A percentile compares a stretch with the other conserved stretches of the same genome.
phyloP scores from a whole-genome alignment of 2,113 vertebrate genomes.

The Nothoprocta pentlandii region DNA sequence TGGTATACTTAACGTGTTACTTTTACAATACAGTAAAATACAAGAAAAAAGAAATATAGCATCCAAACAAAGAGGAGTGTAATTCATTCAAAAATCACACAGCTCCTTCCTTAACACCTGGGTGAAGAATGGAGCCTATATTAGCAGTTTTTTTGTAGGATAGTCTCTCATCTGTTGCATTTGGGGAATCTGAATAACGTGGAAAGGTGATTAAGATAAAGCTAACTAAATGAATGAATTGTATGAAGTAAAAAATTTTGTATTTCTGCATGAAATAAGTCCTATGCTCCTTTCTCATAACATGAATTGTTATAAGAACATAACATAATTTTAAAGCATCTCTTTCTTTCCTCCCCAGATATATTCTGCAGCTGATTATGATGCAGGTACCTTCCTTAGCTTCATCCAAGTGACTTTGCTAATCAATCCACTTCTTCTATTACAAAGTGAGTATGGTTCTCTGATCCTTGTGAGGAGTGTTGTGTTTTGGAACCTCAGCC shows the following conservation, averaged over 20 bases:
- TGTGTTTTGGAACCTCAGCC: neutral
- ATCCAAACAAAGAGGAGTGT: rapidly evolving
- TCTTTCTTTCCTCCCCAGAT: neutral
- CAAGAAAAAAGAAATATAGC: neutral
- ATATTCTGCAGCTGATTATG: neutral
- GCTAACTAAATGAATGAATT: neutral
- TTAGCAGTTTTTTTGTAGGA: neutral
- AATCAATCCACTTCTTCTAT: neutral
- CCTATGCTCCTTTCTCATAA: neutral
- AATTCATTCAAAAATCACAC: neutral
- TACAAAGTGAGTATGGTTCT: neutral
- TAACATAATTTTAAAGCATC: neutral
- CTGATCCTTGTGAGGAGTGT: neutral
- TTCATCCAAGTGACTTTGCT: neutral
- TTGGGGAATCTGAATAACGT: neutral
- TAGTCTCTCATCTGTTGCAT: neutral
- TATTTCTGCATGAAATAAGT: neutral
- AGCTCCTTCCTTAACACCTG: neutral
- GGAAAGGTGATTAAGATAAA: neutral
- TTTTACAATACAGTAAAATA: neutral
- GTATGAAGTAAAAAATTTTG: neutral
- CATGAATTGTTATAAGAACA: no score
- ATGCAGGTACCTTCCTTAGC: neutral
- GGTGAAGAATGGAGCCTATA: neutral
- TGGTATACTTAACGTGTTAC: neutral